These are phyloP conservation scores for Odontesthes bonariensis DNA, from an alignment of 2,113 vertebrate species.

Conservation along the genomic window DNA sequence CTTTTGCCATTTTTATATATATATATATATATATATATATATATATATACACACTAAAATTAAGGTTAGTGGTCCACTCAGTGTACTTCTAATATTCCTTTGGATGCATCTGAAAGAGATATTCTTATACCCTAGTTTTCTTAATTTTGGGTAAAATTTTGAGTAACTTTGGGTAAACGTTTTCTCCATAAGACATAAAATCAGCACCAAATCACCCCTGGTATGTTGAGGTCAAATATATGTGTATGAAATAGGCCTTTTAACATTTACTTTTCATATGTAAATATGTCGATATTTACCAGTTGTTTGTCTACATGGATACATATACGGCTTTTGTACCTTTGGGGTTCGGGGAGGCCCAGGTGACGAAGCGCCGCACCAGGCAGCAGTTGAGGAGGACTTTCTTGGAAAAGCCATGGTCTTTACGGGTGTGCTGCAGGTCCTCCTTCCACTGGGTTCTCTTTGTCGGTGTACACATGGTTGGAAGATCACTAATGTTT, in stretches of 20 bases:
- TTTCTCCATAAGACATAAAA: neutral
- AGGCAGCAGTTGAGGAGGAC: constrained; percentile 87
- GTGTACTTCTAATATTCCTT: neutral
- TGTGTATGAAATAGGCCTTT: neutral
- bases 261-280: neutral
- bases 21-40: no score
- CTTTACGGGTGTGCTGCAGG: constrained; percentile 79
- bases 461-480: constrained; percentile 80
- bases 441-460: constrained; percentile 80
- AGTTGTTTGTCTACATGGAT: neutral
- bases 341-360: constrained; percentile 84
- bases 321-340: constrained; percentile 71
- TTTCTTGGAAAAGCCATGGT: constrained; percentile 84
- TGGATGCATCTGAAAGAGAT: neutral
- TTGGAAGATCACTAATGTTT: constrained; percentile 61
- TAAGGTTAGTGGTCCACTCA: neutral
- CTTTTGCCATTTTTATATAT: no score
- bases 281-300: neutral
- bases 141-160: neutral
- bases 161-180: no score
- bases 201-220: neutral
- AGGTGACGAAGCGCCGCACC: constrained; percentile 84
- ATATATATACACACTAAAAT: no score
- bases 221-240: neutral
- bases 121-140: no score